Base-by-base conservation (phyloP, 2,888 invertebrate species). In the Clivina fossor region DNA sequence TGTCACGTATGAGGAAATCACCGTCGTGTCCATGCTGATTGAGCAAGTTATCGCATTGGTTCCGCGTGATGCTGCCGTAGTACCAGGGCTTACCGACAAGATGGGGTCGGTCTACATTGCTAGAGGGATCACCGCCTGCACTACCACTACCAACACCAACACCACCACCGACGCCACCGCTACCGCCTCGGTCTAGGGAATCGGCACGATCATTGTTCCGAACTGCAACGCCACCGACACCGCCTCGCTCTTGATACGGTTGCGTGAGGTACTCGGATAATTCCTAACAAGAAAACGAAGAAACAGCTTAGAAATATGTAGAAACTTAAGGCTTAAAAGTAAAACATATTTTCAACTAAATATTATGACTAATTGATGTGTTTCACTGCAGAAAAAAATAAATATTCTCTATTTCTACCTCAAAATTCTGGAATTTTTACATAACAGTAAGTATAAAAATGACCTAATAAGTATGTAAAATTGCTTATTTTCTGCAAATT, bases 1-100 rank as follows among this genome's bases (percentile, higher is more conserved):
- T 96, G 78, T 98, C 98, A 66, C 99, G 80, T 69, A 99, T 95
- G 70, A 99, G 86, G 80, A 95, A 99, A 78, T 99, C 98, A 8
- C 99, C 99, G 76, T 98, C 94, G 71, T 91, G 90, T 13, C 95
- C 99, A 74, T 91, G 90, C 72, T 92, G 90, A 78, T 93, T 93
- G 71, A 99, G 84, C 73, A 98, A 81, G 67, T 88, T 86, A 78
- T 99, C 98, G 80, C 97, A 97, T 76, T 97, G 94, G 66, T 90
- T 90, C 68, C 99, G 85, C 40, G 96, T 90, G 71, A 99, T 91
- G 73, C 87, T 87, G 58, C 99, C 99, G 77, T 90, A 98, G 78
- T 98, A 99, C 99, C 98, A 99, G 38, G 91, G 88, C 77, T 93
- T 92, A 28, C 88, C 88, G 59, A 84, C 78, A 61, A 86, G 77